Conservation (phyloP, 2,113 vertebrate genomes). For the Anser brachyrhynchus region DNA sequence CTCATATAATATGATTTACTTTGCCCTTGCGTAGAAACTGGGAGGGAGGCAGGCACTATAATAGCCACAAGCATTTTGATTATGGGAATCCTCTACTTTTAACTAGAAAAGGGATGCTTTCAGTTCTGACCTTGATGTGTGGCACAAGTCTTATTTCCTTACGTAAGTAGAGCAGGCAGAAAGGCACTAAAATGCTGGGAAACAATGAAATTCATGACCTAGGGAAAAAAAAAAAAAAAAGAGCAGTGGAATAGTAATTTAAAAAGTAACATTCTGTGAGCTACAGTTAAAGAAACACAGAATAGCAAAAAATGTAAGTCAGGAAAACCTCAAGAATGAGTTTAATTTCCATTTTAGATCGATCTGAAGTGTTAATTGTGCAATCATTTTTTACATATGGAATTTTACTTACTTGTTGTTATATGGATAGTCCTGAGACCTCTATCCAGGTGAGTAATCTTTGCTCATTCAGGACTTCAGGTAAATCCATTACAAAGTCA, state of each 20-base stretch:
- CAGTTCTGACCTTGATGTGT: neutral
- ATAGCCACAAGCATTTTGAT: neutral
- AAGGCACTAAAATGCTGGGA: neutral
- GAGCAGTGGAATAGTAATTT: neutral
- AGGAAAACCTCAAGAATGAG: neutral
- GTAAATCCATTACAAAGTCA: neutral
- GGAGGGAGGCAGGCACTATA: neutral
- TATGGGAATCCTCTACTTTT: neutral
- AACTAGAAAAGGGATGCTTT: neutral
- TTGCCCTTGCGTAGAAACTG: neutral
- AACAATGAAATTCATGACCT: conserved; percentile 13
- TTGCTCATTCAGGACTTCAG: neutral
- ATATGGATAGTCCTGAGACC: neutral
- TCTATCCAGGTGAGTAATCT: neutral
- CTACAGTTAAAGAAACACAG: neutral
- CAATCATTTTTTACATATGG: neutral
- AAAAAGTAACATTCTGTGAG: neutral
- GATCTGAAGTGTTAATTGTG: neutral
- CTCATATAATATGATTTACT: neutral
- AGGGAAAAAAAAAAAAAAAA: neutral
- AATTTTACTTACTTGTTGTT: neutral
- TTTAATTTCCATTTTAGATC: neutral
- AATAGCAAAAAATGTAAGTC: neutral
- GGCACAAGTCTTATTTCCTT: neutral
- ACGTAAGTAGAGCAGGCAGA: neutral